phyloP scores from a whole-genome alignment of 2,797 vertebrate genomes.

The Apogon talboti region DNA sequence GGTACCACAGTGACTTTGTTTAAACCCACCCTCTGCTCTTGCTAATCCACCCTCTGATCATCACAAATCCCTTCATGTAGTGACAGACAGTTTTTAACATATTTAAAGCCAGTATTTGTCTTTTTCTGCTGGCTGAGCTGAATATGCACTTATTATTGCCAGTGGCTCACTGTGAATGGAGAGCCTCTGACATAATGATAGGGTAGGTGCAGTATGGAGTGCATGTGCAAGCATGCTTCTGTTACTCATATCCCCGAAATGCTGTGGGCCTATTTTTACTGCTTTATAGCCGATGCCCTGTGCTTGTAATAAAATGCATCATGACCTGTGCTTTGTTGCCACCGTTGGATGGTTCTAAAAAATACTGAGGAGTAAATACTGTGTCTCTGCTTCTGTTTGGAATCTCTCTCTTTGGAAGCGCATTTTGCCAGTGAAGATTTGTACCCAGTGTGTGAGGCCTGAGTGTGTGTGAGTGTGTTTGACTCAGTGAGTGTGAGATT shows the following conservation, averaged over 20 bases:
- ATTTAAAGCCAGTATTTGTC: constrained; percentile 45
- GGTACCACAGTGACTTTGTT: constrained; percentile 41
- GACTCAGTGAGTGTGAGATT: constrained; percentile 30
- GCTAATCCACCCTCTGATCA: constrained; percentile 39
- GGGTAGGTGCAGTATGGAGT: constrained; percentile 44
- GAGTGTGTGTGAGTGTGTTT: constrained; percentile 5
- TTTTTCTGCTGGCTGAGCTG: constrained; percentile 53
- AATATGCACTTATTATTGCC: constrained; percentile 70
- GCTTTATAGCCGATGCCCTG: constrained; percentile 62
- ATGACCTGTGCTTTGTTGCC: constrained; percentile 50
- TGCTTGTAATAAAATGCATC: constrained; percentile 62
- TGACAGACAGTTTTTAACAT: neutral
- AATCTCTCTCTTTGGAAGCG: constrained; percentile 44
- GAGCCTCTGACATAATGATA: constrained; percentile 57
- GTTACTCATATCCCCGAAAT: constrained; percentile 57
- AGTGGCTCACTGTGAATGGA: constrained; percentile 67
- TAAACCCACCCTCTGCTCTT: constrained; percentile 17
- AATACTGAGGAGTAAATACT: constrained; percentile 47
- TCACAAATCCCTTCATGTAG: constrained; percentile 26
- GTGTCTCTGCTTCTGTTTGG: constrained; percentile 51
- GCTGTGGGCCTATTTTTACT: constrained; percentile 66
- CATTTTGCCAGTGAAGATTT: constrained; percentile 53
- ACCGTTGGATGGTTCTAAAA: constrained; percentile 19
- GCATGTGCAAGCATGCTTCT: constrained; percentile 70
- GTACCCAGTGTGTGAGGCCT: constrained; percentile 21